Conservation (phyloP, 2,797 vertebrate genomes). For the Helicolenus hilgendorfi region DNA sequence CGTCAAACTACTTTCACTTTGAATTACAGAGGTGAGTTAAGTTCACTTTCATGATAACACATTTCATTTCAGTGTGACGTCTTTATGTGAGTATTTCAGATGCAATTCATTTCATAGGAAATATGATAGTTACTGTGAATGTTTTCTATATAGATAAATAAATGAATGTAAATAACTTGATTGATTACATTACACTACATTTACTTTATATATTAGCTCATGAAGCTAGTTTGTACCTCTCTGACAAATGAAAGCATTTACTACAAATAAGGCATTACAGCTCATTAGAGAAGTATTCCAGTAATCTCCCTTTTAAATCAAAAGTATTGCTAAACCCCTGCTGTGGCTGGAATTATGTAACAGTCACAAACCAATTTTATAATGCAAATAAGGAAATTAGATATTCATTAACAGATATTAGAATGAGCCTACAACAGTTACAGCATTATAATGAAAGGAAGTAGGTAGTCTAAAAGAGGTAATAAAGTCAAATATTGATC, state of each 20-base stretch:
- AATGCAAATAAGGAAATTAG: background rate
- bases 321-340: background rate
- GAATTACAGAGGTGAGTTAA: slow-evolving; percentile 62
- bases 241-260: background rate
- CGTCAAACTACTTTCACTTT: background rate
- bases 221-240: background rate
- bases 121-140: background rate
- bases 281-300: background rate
- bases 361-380: background rate
- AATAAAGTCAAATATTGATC: background rate
- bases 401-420: background rate
- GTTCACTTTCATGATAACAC: background rate
- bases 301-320: slow-evolving; percentile 11
- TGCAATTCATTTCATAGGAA: background rate
- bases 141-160: background rate
- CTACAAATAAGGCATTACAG: background rate
- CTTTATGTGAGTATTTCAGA: background rate
- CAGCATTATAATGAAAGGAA: background rate
- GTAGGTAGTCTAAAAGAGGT: background rate
- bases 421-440: background rate
- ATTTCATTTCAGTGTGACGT: background rate
- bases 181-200: background rate
- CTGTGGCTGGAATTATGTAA: background rate
- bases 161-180: background rate
- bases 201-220: background rate